Percentiles rank a stretch among this genome's conserved stretches.
phyloP scores from a whole-genome alignment of 1,140 invertebrate genomes.

The Polypedilum pembai region DNA sequence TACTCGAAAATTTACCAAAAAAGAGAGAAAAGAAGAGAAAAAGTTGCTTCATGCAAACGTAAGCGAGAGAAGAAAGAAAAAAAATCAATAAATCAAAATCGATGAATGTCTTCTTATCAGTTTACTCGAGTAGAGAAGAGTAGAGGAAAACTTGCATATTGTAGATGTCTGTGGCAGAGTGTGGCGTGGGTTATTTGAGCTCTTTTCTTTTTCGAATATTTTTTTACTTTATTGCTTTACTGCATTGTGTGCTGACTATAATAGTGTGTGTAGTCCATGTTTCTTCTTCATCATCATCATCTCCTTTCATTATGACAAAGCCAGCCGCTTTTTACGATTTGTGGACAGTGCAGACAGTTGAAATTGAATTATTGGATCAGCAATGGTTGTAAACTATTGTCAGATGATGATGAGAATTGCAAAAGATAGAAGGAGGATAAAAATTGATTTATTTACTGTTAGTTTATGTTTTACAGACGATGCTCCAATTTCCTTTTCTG shows the following conservation, averaged over 20 bases:
- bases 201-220: no score
- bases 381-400: no score
- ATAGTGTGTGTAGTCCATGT: background rate
- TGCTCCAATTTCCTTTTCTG: no score
- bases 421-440: no score
- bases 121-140: background rate
- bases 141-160: background rate
- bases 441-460: no score
- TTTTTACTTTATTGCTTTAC: background rate
- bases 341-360: background rate
- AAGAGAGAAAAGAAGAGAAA: background rate
- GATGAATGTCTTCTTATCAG: background rate
- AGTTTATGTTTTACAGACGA: no score
- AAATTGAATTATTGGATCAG: no score
- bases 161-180: background rate
- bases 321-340: background rate
- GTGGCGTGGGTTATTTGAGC: background rate
- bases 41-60: background rate
- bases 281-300: background rate
- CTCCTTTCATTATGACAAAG: background rate
- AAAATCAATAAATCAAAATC: constrained; percentile 9
- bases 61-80: background rate
- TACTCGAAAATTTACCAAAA: no score
- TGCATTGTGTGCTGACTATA: background rate
- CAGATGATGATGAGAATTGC: no score